Evolutionary conservation across 1,140 invertebrate species (phyloP).

Genomic region (Neodiprion lecontei): DNA sequence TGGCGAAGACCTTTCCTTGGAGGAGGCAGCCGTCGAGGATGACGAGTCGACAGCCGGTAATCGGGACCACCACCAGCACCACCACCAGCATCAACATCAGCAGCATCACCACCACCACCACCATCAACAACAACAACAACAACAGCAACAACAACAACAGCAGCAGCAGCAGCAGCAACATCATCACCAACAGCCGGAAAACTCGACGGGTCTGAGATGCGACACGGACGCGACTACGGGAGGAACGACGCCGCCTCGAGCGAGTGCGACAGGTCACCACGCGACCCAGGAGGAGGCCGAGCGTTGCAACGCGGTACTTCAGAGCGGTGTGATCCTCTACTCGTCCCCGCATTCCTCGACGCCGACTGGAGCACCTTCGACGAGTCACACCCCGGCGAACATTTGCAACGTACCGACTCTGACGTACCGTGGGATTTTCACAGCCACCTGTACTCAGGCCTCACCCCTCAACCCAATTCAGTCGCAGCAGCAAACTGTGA

Average conservation of each 20-base stretch:
- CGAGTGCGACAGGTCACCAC: slow-evolving; percentile 53
- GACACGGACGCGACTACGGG: slow-evolving; percentile 56
- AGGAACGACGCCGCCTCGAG: slow-evolving; percentile 60
- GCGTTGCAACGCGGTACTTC: slow-evolving; percentile 50
- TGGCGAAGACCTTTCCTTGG: slow-evolving; percentile 77
- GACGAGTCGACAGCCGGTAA: slow-evolving; percentile 73
- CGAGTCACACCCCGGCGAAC: slow-evolving; percentile 59
- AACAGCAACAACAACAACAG: slow-evolving; percentile 37
- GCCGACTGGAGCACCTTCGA: slow-evolving; percentile 37
- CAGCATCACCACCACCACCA: slow-evolving; percentile 44
- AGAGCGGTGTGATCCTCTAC: slow-evolving; percentile 56
- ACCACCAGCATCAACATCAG: slow-evolving; percentile 45
- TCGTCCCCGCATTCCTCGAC: slow-evolving; percentile 47
- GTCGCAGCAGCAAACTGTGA: slow-evolving; percentile 40
- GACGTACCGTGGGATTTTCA: slow-evolving; percentile 74
- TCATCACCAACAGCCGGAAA: slow-evolving; percentile 42
- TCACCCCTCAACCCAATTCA: slow-evolving; percentile 57
- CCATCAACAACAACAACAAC: slow-evolving; percentile 44
- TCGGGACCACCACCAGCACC: slow-evolving; percentile 55
- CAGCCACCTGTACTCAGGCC: slow-evolving; percentile 68
- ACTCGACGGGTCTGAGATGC: slow-evolving; percentile 26
- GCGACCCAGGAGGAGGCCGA: slow-evolving; percentile 51
- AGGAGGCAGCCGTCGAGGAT: slow-evolving; percentile 70
- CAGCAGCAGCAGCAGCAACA: slow-evolving; percentile 42
- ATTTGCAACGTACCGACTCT: slow-evolving; percentile 62